phyloP scores from a whole-genome alignment of 2,888 invertebrate species.

The Lithophane leautieri region DNA sequence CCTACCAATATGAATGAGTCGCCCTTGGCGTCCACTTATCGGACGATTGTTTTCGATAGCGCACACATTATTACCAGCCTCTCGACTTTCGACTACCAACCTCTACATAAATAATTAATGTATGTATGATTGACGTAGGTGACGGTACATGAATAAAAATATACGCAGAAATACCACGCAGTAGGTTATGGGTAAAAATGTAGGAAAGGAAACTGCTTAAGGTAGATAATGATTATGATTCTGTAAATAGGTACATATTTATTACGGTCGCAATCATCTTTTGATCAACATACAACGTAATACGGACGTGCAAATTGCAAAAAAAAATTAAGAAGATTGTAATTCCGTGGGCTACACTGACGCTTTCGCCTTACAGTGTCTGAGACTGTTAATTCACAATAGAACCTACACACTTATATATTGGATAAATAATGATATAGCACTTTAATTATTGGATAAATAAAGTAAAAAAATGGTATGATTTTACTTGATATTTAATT shows the following conservation, averaged over 20 bases:
- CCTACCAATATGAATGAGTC: constrained; percentile 74
- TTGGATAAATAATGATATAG: too few relatives aligned
- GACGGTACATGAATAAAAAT: constrained; percentile 54
- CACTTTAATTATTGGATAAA: not conserved
- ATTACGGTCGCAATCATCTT: not conserved
- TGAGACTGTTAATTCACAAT: not conserved
- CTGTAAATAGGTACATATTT: not conserved
- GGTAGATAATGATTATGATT: not conserved
- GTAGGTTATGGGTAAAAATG: not conserved
- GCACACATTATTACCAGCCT: constrained; percentile 79
- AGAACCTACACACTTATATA: too few relatives aligned
- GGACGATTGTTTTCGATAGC: constrained; percentile 81
- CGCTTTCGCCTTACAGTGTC: not conserved
- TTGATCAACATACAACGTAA: not conserved
- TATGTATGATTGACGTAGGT: constrained; percentile 74
- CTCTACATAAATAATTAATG: constrained; percentile 78
- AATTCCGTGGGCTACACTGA: not conserved
- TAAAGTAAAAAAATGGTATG: not conserved
- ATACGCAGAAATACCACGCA: constrained; percentile 55
- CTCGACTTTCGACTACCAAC: constrained; percentile 77
- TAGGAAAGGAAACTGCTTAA: not conserved
- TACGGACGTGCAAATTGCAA: too few relatives aligned
- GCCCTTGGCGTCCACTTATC: constrained; percentile 79
- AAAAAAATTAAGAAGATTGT: too few relatives aligned
- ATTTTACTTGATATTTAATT: not conserved